Evolutionary conservation across 2,113 vertebrate genomes (phyloP).

Genomic region (Camelus dromedarius): DNA sequence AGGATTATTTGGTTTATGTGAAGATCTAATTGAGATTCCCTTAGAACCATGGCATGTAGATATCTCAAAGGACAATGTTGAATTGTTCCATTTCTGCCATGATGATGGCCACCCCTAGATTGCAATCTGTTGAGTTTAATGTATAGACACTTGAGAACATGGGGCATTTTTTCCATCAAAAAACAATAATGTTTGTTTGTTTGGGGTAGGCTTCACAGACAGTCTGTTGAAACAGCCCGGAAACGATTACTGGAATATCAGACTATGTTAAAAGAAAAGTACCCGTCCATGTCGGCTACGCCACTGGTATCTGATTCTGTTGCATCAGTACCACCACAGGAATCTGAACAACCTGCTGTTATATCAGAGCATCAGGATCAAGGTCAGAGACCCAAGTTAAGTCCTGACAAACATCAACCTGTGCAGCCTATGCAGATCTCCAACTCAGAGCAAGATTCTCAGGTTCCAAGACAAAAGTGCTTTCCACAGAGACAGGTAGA

Average conservation of each 20-base stretch:
- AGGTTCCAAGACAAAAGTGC: neutral
- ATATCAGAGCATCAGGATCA: neutral
- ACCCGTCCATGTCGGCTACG: constrained; percentile 67
- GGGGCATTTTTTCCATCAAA: neutral
- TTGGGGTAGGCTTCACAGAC: constrained; percentile 90
- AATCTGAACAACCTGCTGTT: neutral
- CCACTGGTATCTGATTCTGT: constrained; percentile 12
- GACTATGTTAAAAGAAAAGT: constrained; percentile 86
- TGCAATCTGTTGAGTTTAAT: constrained; percentile 25
- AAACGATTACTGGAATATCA: constrained; percentile 93
- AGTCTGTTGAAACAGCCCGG: constrained; percentile 89
- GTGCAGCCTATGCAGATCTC: neutral
- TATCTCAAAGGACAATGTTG: neutral
- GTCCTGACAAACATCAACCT: neutral
- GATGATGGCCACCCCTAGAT: neutral
- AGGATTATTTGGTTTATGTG: constrained; percentile 41
- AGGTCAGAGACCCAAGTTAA: neutral
- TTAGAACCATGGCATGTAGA: neutral
- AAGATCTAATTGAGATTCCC: neutral
- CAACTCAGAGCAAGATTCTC: neutral
- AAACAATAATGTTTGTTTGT: constrained; percentile 22
- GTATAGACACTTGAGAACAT: constrained; percentile 31
- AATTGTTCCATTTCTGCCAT: constrained; percentile 6
- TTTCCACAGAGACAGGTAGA: constrained; percentile 56
- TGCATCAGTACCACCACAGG: neutral